Conservation (phyloP, 1,140 invertebrate species). For the Atta cephalotes region DNA sequence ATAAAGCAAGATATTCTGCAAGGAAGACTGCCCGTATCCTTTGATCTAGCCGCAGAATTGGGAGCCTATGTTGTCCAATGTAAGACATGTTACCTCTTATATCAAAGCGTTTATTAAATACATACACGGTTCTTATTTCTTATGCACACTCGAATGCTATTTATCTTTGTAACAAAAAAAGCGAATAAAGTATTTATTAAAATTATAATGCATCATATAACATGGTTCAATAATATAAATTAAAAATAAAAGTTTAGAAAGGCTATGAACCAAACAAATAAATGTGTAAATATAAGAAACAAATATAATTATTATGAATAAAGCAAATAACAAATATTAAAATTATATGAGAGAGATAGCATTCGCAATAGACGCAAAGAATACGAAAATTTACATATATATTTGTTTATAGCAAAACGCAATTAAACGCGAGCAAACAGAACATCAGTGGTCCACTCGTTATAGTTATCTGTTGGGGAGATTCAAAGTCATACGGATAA, state of each 20-base stretch:
- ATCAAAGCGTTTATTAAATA: background rate
- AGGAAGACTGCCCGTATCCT: slow-evolving; percentile 94
- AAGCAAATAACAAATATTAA: slow-evolving; percentile 18
- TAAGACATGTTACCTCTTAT: slow-evolving; percentile 87
- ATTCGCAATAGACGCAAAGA: background rate
- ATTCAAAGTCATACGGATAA: slow-evolving; percentile 84
- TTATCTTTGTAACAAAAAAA: background rate
- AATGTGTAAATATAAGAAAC: no score
- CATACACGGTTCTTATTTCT: background rate
- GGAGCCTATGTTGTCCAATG: slow-evolving; percentile 98
- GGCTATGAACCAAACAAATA: no score
- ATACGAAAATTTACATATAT: slow-evolving; percentile 29
- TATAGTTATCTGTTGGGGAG: slow-evolving; percentile 82
- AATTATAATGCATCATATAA: no score
- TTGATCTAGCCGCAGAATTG: slow-evolving; percentile 96
- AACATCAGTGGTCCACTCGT: slow-evolving; percentile 65
- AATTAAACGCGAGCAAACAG: slow-evolving; percentile 39
- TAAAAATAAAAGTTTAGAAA: no score
- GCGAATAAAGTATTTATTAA: background rate
- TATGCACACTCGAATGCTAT: background rate
- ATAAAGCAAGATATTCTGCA: slow-evolving; percentile 97
- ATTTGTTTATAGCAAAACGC: background rate
- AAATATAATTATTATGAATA: background rate
- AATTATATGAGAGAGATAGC: background rate
- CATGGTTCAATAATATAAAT: no score